These are phyloP conservation scores for Alectura lathami DNA, from an alignment of 2,113 vertebrate species.

Conservation along the genomic window DNA sequence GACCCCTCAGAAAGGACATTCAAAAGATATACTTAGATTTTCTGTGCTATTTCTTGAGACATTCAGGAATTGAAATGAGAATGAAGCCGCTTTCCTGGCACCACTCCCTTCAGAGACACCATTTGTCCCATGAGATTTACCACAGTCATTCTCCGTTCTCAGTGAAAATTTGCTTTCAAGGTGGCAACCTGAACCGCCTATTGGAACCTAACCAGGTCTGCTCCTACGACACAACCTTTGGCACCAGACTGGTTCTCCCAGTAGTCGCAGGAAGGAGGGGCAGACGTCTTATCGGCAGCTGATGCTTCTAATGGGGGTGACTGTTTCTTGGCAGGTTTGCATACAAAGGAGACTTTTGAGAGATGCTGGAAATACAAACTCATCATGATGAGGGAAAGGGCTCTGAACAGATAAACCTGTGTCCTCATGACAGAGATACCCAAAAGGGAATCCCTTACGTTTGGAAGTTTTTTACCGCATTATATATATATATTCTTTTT, in stretches of 20 bases:
- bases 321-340: not conserved
- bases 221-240: not conserved
- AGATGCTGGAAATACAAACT: not conserved
- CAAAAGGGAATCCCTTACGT: not conserved
- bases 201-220: conserved; percentile 9
- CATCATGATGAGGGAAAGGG: not conserved
- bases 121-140: not conserved
- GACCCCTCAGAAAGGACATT: not conserved
- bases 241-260: not conserved
- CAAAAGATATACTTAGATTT: not conserved
- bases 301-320: not conserved
- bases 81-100: conserved; percentile 8
- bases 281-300: not conserved
- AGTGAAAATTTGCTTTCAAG: conserved; percentile 43
- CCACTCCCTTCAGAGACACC: not conserved
- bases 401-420: not conserved
- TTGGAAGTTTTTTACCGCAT: not conserved
- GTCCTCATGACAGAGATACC: not conserved
- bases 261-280: not conserved
- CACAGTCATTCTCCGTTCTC: not conserved
- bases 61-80: not conserved
- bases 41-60: not conserved
- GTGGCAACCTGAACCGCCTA: not conserved
- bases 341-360: not conserved
- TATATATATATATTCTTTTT: not conserved